Conservation (phyloP, 2,797 vertebrate genomes). For the Columba guinea region DNA sequence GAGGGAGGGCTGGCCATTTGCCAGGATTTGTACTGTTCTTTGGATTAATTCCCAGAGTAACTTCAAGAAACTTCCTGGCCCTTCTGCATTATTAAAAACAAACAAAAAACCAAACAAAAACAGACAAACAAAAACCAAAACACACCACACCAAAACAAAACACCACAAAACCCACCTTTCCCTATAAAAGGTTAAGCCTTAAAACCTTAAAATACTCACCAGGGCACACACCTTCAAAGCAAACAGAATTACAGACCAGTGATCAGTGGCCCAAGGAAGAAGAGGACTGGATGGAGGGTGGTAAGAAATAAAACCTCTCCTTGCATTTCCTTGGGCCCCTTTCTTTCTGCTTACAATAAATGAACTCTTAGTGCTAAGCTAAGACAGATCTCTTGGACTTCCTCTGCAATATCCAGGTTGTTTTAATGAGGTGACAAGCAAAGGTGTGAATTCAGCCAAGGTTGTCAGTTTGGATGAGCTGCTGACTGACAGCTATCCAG, state of each 20-base stretch:
- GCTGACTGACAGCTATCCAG: background rate
- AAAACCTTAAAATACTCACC: constrained; percentile 4
- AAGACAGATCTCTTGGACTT: background rate
- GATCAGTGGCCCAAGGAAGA: background rate
- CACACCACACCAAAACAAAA: too few relatives aligned
- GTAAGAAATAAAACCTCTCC: background rate
- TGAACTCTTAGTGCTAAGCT: background rate
- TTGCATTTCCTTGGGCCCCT: constrained; percentile 14
- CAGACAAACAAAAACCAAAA: background rate
- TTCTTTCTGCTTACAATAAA: background rate
- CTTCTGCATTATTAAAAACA: background rate
- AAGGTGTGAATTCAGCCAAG: background rate
- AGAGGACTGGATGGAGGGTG: background rate
- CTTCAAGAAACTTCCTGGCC: constrained; percentile 4
- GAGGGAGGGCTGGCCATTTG: background rate
- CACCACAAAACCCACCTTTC: background rate
- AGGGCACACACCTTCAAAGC: background rate
- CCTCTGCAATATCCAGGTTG: background rate
- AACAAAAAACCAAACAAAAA: background rate
- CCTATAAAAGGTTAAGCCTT: background rate
- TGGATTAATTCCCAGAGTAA: constrained; percentile 12
- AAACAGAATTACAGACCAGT: background rate
- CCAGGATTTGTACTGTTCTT: constrained; percentile 15
- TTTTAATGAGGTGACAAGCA: background rate
- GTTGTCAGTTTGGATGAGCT: background rate